Conservation (phyloP, 2,113 vertebrate species). For the Cepphus grylle region DNA sequence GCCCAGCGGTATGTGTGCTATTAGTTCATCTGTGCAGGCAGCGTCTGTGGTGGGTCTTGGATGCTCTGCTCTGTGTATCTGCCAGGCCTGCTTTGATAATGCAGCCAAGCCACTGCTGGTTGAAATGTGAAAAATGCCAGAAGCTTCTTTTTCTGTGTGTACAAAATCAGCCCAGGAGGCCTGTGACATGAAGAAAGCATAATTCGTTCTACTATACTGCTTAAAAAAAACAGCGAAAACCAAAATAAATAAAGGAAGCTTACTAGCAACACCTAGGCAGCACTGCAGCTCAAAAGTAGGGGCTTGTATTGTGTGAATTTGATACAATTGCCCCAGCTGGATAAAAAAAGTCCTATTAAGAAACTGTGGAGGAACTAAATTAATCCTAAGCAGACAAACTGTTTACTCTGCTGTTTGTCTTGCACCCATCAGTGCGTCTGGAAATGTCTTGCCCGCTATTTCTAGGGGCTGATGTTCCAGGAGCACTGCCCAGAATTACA, state of each 20-base stretch:
- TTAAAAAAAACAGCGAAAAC: background rate
- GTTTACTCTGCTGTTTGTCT: background rate
- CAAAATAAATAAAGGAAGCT: slow-evolving; percentile 24
- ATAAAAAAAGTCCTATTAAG: background rate
- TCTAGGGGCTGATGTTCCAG: background rate
- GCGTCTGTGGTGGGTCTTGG: slow-evolving; percentile 76
- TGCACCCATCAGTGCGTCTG: background rate
- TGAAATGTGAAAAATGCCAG: slow-evolving; percentile 73
- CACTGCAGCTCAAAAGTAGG: background rate
- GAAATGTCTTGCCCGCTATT: fast-evolving
- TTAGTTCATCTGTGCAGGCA: slow-evolving; percentile 70
- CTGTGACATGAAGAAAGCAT: slow-evolving; percentile 29
- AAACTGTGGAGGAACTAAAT: background rate
- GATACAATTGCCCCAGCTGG: background rate
- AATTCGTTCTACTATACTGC: background rate
- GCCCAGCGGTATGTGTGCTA: slow-evolving; percentile 60
- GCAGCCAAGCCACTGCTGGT: slow-evolving; percentile 75
- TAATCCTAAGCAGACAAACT: background rate
- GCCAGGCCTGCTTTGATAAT: slow-evolving; percentile 73
- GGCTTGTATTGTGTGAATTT: background rate
- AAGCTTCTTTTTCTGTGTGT: slow-evolving; percentile 61
- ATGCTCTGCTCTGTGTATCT: slow-evolving; percentile 51
- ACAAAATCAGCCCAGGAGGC: slow-evolving; percentile 44
- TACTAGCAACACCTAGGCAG: slow-evolving; percentile 5
- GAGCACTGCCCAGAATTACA: background rate